Evolutionary conservation across 1,140 invertebrate species (phyloP).

Genomic region (Platorchestia sp.): DNA sequence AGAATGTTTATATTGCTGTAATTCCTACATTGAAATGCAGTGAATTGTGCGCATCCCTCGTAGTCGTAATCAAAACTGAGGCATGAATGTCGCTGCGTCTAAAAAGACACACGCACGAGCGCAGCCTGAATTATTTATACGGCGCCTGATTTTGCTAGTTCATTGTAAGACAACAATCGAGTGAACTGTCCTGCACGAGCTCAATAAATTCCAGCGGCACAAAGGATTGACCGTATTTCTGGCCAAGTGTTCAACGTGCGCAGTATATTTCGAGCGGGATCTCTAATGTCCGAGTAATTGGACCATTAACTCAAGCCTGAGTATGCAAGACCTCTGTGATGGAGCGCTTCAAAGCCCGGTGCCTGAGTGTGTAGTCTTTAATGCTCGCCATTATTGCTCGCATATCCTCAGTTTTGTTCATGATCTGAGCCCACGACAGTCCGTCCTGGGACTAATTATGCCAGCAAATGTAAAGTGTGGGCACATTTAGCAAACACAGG

Average conservation of each 20-base stretch:
- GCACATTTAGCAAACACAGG: neutral
- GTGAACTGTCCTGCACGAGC: neutral
- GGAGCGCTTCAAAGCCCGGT: conserved; percentile 4
- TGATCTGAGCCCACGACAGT: neutral
- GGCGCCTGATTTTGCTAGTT: neutral
- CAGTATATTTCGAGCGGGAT: neutral
- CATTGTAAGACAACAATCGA: neutral
- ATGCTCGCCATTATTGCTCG: neutral
- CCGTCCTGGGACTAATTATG: neutral
- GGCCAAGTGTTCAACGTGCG: neutral
- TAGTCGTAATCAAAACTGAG: neutral
- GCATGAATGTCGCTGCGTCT: neutral
- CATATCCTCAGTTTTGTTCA: neutral
- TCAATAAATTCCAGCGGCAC: neutral
- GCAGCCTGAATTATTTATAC: neutral
- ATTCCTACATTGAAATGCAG: neutral
- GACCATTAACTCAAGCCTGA: conserved; percentile 9
- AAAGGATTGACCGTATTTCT: conserved; percentile 8
- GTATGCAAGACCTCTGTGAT: conserved; percentile 20
- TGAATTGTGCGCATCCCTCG: neutral
- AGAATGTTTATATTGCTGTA: no score
- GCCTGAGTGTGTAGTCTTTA: neutral
- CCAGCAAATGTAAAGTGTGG: neutral
- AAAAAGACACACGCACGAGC: neutral
- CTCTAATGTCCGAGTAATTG: conserved; percentile 24